Conservation (phyloP, 2,888 invertebrate species). For the Troglohyphantes excavatus region DNA sequence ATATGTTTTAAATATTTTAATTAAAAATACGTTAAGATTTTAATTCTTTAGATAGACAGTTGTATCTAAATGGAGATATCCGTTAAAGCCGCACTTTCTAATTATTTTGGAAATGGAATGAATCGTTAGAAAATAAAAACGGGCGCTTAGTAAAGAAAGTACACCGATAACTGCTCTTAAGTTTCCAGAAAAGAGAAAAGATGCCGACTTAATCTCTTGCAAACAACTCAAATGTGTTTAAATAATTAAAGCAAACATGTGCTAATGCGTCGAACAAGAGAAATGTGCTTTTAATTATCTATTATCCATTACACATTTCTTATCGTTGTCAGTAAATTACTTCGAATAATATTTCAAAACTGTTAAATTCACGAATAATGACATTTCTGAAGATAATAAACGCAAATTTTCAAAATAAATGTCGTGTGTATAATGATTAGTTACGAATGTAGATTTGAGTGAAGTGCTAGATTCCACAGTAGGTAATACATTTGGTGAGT, state of each 20-base stretch:
- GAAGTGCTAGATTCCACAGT: too few species aligned
- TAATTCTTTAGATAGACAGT: constrained; percentile 32
- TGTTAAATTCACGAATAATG: too few species aligned
- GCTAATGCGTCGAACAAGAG: constrained; percentile 24
- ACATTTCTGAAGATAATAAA: too few species aligned
- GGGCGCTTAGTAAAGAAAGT: constrained; percentile 12
- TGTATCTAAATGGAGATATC: constrained; percentile 20
- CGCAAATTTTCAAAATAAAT: too few species aligned
- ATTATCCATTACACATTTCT: not conserved
- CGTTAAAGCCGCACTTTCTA: not conserved
- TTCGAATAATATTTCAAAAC: not conserved
- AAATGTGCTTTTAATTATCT: not conserved
- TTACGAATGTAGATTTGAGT: too few species aligned
- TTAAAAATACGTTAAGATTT: constrained; percentile 45
- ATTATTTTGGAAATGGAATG: not conserved
- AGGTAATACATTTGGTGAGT: too few species aligned
- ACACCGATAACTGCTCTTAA: not conserved
- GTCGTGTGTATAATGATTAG: too few species aligned
- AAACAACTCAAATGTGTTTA: constrained; percentile 5
- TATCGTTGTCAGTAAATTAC: not conserved
- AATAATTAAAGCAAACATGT: constrained; percentile 47
- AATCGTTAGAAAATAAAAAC: constrained; percentile 19
- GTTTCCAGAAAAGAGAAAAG: not conserved
- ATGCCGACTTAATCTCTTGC: constrained; percentile 1
- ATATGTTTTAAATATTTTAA: constrained; percentile 44